A percentile compares a stretch with the other conserved stretches of the same genome.
Evolutionary conservation across 2,888 invertebrate genomes (phyloP).

Genomic region (Melanophora roralis): DNA sequence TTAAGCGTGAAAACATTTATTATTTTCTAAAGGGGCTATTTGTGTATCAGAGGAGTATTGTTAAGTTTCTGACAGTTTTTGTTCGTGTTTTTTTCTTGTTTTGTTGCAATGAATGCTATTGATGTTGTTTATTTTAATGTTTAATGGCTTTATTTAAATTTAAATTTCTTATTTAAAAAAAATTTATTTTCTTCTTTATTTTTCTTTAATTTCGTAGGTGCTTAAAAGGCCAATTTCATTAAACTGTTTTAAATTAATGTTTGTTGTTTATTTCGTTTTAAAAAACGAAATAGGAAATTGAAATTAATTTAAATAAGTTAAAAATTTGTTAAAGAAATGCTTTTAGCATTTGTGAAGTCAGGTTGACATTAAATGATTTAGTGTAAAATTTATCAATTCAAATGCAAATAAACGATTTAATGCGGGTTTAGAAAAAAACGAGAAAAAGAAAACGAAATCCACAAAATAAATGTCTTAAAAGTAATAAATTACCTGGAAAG

Average conservation of each 20-base stretch:
- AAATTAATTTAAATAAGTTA: constrained; percentile 17
- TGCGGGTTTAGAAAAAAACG: not conserved
- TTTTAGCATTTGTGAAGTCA: not conserved
- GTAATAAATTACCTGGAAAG: not conserved
- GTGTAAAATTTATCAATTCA: constrained; percentile 8
- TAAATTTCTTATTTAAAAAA: constrained; percentile 36
- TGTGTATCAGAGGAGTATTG: not conserved
- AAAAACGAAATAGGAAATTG: not conserved
- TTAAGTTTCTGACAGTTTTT: constrained; percentile 4
- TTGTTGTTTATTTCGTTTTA: not conserved
- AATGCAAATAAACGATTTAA: constrained; percentile 20
- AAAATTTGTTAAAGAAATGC: not conserved
- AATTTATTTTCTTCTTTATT: not conserved
- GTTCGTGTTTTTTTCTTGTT: not conserved
- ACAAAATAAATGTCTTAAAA: not conserved
- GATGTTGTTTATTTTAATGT: constrained; percentile 49
- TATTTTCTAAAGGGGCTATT: constrained; percentile 11
- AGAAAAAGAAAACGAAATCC: not conserved
- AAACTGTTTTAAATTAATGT: constrained; percentile 18
- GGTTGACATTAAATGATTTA: constrained; percentile 36
- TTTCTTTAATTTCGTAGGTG: constrained; percentile 6
- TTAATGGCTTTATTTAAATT: constrained; percentile 61
- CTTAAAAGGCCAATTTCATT: constrained; percentile 40
- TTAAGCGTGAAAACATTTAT: constrained; percentile 59
- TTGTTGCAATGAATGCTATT: no score